Percentiles rank a stretch among this genome's conserved stretches.
phyloP scores from a whole-genome alignment of 2,797 vertebrate genomes.

The Lutra lutra region DNA sequence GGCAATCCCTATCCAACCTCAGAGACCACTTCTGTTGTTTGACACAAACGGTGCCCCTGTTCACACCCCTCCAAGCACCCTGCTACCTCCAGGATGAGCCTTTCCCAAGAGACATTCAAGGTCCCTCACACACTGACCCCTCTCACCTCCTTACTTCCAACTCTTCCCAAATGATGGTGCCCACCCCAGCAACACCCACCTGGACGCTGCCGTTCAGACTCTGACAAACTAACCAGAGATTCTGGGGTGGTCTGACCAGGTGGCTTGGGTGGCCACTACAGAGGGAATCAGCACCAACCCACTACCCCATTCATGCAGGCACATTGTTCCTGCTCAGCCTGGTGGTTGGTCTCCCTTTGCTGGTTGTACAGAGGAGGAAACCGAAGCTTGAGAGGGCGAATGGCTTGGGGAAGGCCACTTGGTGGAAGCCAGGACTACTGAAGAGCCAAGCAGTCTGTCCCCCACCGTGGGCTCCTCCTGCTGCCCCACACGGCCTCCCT shows the following conservation, averaged over 20 bases:
- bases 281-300: background rate
- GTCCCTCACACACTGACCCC: background rate
- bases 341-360: background rate
- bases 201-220: accelerated
- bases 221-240: background rate
- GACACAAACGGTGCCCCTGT: accelerated
- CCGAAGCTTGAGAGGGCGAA: background rate
- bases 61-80: accelerated
- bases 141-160: background rate
- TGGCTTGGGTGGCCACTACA: background rate
- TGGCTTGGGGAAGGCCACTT: background rate
- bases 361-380: background rate
- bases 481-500: accelerated
- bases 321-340: background rate
- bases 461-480: accelerated
- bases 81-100: background rate
- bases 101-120: background rate
- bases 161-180: background rate
- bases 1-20: background rate
- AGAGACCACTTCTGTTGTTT: no score
- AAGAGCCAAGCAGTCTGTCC: background rate
- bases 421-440: background rate
- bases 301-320: background rate
- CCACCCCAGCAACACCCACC: background rate
- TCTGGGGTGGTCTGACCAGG: background rate